Evolutionary conservation across 2,113 vertebrate genomes (phyloP), one percentile per base, ranked within the genome.

Genomic region (Marcusenius ussheri): DNA sequence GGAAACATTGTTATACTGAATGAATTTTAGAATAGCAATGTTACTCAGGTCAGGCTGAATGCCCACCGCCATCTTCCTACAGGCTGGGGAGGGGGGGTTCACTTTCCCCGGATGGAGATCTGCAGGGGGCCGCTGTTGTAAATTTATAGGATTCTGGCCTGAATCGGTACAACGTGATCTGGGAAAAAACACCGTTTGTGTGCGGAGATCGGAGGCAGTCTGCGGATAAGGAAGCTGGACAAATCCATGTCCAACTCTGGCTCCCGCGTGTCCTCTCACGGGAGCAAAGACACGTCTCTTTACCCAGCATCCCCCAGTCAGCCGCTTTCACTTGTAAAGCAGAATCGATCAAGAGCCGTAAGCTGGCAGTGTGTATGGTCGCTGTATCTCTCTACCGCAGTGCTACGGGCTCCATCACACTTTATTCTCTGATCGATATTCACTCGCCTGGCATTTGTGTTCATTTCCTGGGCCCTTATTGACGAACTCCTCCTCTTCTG

Each of bases 301-400:
- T 91, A 91, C 74, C 42, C 84, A 90, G 83, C 85, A 90, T 88
- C 42, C 89, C 50, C 86, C 90, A 90, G 89, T 74, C 90, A 91
- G 88, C 88, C 31, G 5, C 91, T 91, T 91, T 92, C 88, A 88
- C 74, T 92, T 62, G 70, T 88, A 90, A 91, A 91, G 89, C 90
- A 84, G 89, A 91, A 91, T 92, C 86, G 92, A 92, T 88, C 88
- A 56, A 90, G 86, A 45, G 58, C 77, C 83, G 83, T 58, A 70
- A 31, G 62, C 62, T 70, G 62, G 62, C 27, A 31, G n/a, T 27
- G 8, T 1, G 27, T 70, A 70, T 70, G 62, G 62, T 31, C 3
- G 3, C 62, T 31, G 10, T 31, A 4, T 70, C 24, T 88, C 39
- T 39, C 42, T 47, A 17, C 35, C 50, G 27, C 46, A 42, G 47